Conservation (phyloP, 2,113 vertebrate genomes). For the Archilochus colubris region DNA sequence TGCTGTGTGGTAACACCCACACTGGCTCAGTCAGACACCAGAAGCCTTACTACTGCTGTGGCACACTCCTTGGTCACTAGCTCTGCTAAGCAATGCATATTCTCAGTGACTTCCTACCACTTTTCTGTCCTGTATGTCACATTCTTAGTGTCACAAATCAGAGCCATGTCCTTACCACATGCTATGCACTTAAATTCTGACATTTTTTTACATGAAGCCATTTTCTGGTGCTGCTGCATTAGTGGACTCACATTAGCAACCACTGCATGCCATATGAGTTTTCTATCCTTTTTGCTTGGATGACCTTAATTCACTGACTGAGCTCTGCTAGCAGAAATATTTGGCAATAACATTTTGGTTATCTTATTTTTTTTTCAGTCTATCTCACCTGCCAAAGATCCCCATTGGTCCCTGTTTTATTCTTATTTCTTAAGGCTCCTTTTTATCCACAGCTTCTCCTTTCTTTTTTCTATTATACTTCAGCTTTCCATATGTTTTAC, state of each 20-base stretch:
- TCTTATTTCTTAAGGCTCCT: not conserved
- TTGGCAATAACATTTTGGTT: not conserved
- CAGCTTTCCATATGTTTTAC: not conserved
- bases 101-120: not conserved
- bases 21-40: rapidly evolving
- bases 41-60: not conserved
- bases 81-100: not conserved
- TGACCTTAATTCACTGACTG: not conserved
- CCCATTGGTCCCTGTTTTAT: not conserved
- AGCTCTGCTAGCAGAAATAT: not conserved
- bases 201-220: not conserved
- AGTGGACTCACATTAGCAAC: not conserved
- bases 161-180: not conserved
- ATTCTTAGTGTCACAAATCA: not conserved
- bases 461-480: not conserved
- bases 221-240: not conserved
- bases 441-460: not conserved
- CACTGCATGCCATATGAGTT: not conserved
- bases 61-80: too few species aligned
- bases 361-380: not conserved
- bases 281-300: not conserved
- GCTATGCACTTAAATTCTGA: not conserved
- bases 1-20: not conserved
- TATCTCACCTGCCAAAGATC: not conserved
- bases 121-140: not conserved